These are phyloP conservation scores for Morpho deidamia DNA, from an alignment of 2,888 invertebrate species.

Conservation along the genomic window DNA sequence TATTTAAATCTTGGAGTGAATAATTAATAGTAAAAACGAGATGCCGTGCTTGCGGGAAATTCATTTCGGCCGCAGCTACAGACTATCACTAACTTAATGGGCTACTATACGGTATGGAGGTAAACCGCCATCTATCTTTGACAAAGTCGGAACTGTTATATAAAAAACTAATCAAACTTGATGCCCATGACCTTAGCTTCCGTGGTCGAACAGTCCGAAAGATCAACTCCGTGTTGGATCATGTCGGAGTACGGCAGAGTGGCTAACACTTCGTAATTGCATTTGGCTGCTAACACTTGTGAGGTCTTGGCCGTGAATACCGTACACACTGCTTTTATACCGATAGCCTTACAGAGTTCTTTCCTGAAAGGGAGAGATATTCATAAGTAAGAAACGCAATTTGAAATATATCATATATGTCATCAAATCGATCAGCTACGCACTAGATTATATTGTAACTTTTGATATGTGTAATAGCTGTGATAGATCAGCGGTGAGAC, in stretches of 20 bases:
- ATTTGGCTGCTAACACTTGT: slow-evolving; percentile 52
- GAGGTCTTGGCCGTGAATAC: slow-evolving; percentile 57
- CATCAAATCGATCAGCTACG: too few species aligned
- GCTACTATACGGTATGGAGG: too few species aligned
- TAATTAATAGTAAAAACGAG: too few species aligned
- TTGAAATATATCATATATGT: too few species aligned
- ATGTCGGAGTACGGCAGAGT: slow-evolving; percentile 45
- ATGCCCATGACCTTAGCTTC: slow-evolving; percentile 50
- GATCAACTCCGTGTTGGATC: slow-evolving; percentile 41
- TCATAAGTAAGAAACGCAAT: background rate
- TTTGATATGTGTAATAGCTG: too few species aligned
- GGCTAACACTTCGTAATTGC: slow-evolving; percentile 44
- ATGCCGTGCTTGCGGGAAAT: too few species aligned
- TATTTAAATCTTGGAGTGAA: too few species aligned
- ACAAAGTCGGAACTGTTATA: background rate
- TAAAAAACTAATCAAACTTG: slow-evolving; percentile 18
- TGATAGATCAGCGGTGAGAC: too few species aligned
- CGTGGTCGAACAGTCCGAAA: slow-evolving; percentile 33
- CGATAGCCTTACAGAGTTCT: slow-evolving; percentile 43
- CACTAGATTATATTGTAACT: too few species aligned
- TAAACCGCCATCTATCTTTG: too few species aligned
- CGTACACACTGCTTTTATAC: slow-evolving; percentile 43
- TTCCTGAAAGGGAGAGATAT: slow-evolving; percentile 34
- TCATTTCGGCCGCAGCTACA: too few species aligned
- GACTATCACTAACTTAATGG: too few species aligned